These are phyloP conservation scores for Drosophila saltans DNA, from an alignment of 1,140 invertebrate genomes.

Conservation along the genomic window DNA sequence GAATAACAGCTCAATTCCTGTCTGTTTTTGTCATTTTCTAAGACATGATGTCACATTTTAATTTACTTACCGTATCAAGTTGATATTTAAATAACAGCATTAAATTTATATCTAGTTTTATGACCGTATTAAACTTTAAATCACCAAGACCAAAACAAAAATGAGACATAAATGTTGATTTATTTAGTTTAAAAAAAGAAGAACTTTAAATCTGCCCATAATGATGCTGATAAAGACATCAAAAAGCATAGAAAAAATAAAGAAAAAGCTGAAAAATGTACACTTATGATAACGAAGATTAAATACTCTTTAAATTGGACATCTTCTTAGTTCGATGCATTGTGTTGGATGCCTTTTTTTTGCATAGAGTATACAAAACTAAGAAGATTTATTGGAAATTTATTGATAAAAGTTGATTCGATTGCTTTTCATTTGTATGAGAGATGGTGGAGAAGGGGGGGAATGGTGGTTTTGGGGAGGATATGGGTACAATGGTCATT, in stretches of 20 bases:
- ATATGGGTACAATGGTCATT: not conserved
- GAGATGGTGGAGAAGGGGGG: slow-evolving; percentile 2
- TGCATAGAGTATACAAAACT: not conserved
- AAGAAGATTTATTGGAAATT: slow-evolving; percentile 54
- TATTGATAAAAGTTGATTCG: slow-evolving; percentile 61
- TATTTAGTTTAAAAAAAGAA: slow-evolving; percentile 51
- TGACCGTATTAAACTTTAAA: slow-evolving; percentile 69
- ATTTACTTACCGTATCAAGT: slow-evolving; percentile 47
- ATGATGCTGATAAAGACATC: slow-evolving; percentile 36
- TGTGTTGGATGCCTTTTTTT: not conserved
- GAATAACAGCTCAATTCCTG: not conserved
- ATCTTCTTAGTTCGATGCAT: not conserved
- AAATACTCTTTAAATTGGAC: not conserved
- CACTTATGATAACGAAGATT: not conserved
- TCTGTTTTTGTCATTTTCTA: not conserved
- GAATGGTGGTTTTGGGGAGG: not conserved
- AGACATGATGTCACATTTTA: not conserved
- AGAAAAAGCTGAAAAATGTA: not conserved
- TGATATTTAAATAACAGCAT: slow-evolving; percentile 39
- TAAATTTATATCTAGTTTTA: slow-evolving; percentile 56
- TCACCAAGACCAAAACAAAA: slow-evolving; percentile 26
- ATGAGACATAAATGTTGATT: slow-evolving; percentile 46
- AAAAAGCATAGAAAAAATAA: not conserved
- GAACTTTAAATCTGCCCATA: slow-evolving; percentile 21
- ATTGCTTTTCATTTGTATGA: slow-evolving; percentile 1